Base-by-base conservation (phyloP, 2,113 vertebrate species). In the Platichthys stellatus region DNA sequence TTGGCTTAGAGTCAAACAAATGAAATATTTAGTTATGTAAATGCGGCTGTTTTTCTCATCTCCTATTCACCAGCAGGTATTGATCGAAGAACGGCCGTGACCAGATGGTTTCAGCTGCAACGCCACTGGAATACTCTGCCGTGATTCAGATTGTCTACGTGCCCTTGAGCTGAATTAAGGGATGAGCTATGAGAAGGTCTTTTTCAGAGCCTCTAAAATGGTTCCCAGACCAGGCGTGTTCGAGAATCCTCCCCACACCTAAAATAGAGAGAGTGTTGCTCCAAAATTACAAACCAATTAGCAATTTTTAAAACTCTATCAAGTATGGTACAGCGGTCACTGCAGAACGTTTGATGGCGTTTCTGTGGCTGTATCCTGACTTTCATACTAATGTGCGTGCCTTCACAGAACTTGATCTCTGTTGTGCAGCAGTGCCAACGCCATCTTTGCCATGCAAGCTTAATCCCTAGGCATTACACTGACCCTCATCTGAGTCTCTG, bases 321-420 rank as follows among this genome's bases (percentile, higher is more conserved):
- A 28, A 18, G 45, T 38, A 21, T 23, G 18, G 38, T 18, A 47
- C 57, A 35, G 23, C 21, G 13, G 57, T 2, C 40, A 15, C 45
- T 69, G 54, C 72, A 60, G 38, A 47, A 62, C 15, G 56, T 58
- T 43, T 74, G 47, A 56, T n/a, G 57, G 62, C 28, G 26, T 65
- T 70, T 75, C 61, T 68, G 66, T 20, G 15, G 57, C 64, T 2
- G 45, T 40, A 17, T 76, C 49, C 57, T 56, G 28, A 71, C 73
- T 69, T 72, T n/a, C 31, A 60, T 71, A 57, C 24, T 12, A 71
- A 64, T 85, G 73, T 86, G 79, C 79, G 35, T 83, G 81, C 77
- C 59, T 82, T 60, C 67, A 88, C 77, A 85, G 80, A 89, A 81
- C 81, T 72, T 82, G 85, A 90, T 88, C 89, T 84, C 73, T 21